These are phyloP conservation scores for Anagrus nilaparvatae DNA, from an alignment of 1,140 invertebrate genomes.

Conservation along the genomic window DNA sequence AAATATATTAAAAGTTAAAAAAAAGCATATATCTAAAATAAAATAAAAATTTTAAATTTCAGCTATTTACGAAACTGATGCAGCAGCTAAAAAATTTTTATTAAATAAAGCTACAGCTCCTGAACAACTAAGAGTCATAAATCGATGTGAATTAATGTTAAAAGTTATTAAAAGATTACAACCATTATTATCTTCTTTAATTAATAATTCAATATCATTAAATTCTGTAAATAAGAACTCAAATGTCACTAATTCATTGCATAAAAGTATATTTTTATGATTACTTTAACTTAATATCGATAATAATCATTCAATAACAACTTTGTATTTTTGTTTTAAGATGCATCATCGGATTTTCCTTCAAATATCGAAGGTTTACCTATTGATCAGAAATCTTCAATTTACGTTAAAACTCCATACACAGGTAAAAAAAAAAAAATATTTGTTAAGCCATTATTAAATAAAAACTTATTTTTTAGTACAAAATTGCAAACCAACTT, in stretches of 20 bases:
- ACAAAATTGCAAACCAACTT: slow-evolving; percentile 31
- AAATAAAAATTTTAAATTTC: slow-evolving; percentile 3
- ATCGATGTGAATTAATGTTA: slow-evolving; percentile 36
- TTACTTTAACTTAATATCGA: background rate
- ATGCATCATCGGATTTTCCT: slow-evolving; percentile 17
- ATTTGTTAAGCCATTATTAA: background rate
- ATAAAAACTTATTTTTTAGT: slow-evolving; percentile 22
- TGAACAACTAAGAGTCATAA: slow-evolving; percentile 36
- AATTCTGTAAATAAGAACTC: slow-evolving; percentile 21
- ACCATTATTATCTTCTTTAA: slow-evolving; percentile 28
- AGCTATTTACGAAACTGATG: slow-evolving; percentile 37
- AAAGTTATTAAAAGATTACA: slow-evolving; percentile 36
- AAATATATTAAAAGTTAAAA: background rate
- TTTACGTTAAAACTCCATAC: slow-evolving; percentile 37
- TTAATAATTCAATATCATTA: slow-evolving; percentile 30
- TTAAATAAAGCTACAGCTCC: slow-evolving; percentile 30
- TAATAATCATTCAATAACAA: slow-evolving; percentile 8
- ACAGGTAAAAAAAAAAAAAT: slow-evolving; percentile 24
- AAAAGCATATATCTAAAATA: background rate
- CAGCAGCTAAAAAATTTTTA: slow-evolving; percentile 30
- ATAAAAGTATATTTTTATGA: slow-evolving; percentile 18
- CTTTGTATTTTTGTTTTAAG: background rate
- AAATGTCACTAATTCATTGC: slow-evolving; percentile 20
- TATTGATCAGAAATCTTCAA: slow-evolving; percentile 22
- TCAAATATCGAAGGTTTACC: slow-evolving; percentile 22